Conservation (phyloP, 2,797 vertebrate genomes). For the Sebastiscus tertius region DNA sequence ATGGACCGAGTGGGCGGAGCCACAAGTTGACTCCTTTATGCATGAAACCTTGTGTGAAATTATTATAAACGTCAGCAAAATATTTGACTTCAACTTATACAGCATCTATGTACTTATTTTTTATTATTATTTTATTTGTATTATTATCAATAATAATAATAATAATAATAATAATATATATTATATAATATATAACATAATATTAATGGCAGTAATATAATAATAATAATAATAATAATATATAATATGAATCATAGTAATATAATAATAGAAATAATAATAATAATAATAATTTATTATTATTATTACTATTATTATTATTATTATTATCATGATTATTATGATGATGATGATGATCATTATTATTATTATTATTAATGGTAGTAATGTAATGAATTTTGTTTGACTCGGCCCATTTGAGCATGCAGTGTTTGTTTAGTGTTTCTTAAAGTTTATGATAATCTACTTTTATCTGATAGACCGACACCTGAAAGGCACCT, state of each 20-base stretch:
- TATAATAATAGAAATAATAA: no score
- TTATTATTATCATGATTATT: no score
- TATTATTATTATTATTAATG: no score
- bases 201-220: no score
- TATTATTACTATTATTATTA: no score
- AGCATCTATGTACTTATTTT: not conserved
- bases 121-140: not conserved
- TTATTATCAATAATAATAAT: not conserved
- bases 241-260: no score
- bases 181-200: no score
- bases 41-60: no score
- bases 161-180: no score
- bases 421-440: not conserved
- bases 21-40: not conserved
- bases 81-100: not conserved
- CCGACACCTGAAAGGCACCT: conserved; percentile 4
- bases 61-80: not conserved
- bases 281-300: not conserved
- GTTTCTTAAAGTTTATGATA: not conserved
- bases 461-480: not conserved
- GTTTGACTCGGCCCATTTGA: not conserved
- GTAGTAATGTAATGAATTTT: not conserved
- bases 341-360: no score
- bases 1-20: not conserved
- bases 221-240: no score